Conservation (phyloP, 2,797 vertebrate genomes). For the Galagoides demidoff region DNA sequence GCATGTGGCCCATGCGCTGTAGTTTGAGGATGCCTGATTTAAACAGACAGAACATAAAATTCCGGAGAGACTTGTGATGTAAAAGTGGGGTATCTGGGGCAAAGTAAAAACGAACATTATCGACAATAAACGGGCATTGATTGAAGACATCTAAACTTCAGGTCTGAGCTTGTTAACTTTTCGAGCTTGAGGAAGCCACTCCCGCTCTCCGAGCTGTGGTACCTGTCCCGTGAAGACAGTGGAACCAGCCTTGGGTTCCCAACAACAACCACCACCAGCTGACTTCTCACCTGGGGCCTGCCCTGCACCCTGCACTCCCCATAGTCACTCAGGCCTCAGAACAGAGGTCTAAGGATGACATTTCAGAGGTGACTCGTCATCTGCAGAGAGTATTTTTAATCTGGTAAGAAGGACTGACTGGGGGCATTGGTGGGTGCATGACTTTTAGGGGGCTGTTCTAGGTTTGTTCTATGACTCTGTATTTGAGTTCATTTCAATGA, state of each 20-base stretch:
- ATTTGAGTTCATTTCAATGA: background rate
- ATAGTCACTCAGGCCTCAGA: background rate
- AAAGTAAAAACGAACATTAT: background rate
- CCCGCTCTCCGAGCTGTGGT: background rate
- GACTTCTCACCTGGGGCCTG: background rate
- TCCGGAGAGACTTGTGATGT: background rate
- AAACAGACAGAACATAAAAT: background rate
- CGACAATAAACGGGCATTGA: background rate
- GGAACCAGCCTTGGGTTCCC: background rate
- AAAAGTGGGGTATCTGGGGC: background rate
- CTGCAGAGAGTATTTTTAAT: background rate
- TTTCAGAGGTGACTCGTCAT: background rate
- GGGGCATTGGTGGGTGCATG: background rate
- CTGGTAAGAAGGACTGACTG: background rate
- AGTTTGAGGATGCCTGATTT: background rate
- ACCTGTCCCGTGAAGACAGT: background rate
- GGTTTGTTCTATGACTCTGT: background rate
- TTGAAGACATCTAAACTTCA: background rate
- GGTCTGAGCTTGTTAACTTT: constrained; percentile 21
- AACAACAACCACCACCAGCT: background rate
- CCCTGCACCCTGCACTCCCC: background rate
- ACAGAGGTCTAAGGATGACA: background rate
- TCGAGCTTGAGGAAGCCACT: background rate
- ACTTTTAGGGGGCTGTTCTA: background rate
- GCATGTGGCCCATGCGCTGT: no score